Evolutionary conservation across 2,113 vertebrate species (phyloP).

Genomic region (Notarius lentiginosus): DNA sequence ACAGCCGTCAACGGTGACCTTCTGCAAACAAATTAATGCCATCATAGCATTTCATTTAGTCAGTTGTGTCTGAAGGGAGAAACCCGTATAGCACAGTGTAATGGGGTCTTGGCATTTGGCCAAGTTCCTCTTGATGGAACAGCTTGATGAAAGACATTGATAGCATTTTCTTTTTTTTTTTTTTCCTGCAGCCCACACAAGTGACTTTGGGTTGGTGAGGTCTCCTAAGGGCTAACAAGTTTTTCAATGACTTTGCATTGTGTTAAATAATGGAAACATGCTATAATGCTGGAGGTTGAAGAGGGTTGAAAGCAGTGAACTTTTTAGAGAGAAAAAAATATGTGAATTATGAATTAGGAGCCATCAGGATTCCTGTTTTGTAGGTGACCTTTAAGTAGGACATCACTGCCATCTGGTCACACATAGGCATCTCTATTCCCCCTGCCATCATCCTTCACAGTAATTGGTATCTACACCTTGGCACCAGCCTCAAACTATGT

Average conservation of each 20-base stretch:
- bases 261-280: background rate
- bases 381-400: slow-evolving; percentile 66
- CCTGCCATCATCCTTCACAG: slow-evolving; percentile 61
- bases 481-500: slow-evolving; percentile 10
- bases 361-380: slow-evolving; percentile 51
- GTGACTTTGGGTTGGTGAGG: slow-evolving; percentile 44
- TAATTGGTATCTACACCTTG: slow-evolving; percentile 58
- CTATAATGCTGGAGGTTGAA: background rate
- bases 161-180: slow-evolving; percentile 46
- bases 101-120: slow-evolving; percentile 30
- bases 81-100: slow-evolving; percentile 33
- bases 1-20: slow-evolving; percentile 54
- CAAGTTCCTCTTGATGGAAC: slow-evolving; percentile 47
- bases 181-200: slow-evolving; percentile 22
- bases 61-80: slow-evolving; percentile 23
- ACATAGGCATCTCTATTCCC: slow-evolving; percentile 65
- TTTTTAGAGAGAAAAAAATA: background rate
- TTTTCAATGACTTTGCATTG: background rate
- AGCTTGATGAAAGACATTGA: slow-evolving; percentile 56
- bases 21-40: slow-evolving; percentile 56
- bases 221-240: background rate
- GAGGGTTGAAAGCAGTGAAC: background rate
- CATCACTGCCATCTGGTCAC: slow-evolving; percentile 68
- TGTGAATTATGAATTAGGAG: slow-evolving; percentile 44
- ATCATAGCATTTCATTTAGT: slow-evolving; percentile 46